Conservation (phyloP, 2,888 invertebrate genomes). For the Phoenoteleia sp. region DNA sequence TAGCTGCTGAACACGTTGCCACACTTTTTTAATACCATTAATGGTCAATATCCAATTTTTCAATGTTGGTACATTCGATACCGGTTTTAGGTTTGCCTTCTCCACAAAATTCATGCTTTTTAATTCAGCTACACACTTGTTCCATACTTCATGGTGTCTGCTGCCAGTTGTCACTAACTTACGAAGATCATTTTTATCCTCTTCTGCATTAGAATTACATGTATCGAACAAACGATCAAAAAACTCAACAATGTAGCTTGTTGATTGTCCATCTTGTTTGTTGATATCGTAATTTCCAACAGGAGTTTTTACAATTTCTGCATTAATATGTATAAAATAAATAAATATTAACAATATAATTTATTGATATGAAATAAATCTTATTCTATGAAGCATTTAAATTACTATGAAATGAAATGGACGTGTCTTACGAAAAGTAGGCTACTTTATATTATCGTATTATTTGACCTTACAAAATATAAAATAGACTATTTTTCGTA, state of each 20-base stretch:
- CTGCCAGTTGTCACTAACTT: not conserved
- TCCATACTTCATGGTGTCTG: not conserved
- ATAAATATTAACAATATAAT: too few species aligned
- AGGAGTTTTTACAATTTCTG: not conserved
- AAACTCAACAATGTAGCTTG: not conserved
- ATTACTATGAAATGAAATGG: too few species aligned
- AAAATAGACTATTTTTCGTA: too few species aligned
- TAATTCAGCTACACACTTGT: not conserved
- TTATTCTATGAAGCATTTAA: too few species aligned
- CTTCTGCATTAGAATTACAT: not conserved
- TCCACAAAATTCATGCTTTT: not conserved
- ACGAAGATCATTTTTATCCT: not conserved
- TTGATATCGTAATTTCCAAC: not conserved
- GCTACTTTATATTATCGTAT: too few species aligned
- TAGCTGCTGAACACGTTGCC: not conserved
- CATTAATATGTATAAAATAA: too few species aligned
- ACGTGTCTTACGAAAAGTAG: too few species aligned
- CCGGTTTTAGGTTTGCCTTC: not conserved
- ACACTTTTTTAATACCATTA: not conserved
- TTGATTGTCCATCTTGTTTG: not conserved
- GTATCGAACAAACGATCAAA: not conserved
- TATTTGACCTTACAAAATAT: too few species aligned
- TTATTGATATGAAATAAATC: too few species aligned
- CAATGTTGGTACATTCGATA: not conserved
- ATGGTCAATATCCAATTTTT: constrained; percentile 13